A percentile compares a stretch with the other conserved stretches of the same genome.
phyloP scores from a whole-genome alignment of 2,888 invertebrate genomes.

The Steromphala cineraria region DNA sequence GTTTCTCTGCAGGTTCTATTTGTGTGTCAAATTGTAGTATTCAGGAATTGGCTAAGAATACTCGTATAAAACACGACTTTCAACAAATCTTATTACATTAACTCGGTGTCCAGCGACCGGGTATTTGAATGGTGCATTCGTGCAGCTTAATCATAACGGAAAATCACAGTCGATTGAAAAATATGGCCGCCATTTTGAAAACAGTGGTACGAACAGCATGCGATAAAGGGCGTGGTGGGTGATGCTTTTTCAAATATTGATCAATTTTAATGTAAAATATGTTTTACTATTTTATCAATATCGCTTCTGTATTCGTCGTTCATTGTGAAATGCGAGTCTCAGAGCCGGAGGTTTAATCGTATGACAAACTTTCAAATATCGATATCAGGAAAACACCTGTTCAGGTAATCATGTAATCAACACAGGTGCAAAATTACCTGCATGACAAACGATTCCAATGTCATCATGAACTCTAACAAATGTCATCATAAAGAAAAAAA shows the following conservation, averaged over 20 bases:
- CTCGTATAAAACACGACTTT: neutral
- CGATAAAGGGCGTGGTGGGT: neutral
- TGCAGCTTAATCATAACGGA: neutral
- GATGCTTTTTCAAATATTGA: neutral
- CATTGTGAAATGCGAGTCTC: too few species aligned
- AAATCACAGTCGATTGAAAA: neutral
- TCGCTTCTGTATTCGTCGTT: too few species aligned
- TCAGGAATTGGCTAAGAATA: neutral
- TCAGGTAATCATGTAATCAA: too few species aligned
- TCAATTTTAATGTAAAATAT: neutral
- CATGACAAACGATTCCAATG: too few species aligned
- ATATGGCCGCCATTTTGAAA: constrained; percentile 19
- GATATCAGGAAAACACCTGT: too few species aligned
- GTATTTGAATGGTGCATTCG: neutral
- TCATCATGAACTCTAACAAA: too few species aligned
- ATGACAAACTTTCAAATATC: too few species aligned
- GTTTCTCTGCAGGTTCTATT: neutral
- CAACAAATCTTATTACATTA: constrained; percentile 7
- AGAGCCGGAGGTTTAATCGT: too few species aligned
- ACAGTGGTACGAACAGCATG: neutral
- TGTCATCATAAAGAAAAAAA: too few species aligned
- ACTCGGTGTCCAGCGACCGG: neutral
- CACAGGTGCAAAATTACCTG: too few species aligned
- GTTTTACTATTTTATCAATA: neutral
- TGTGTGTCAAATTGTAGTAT: neutral